These are phyloP conservation scores for Myotis vivesi DNA, from an alignment of 2,797 vertebrate genomes.

Conservation along the genomic window DNA sequence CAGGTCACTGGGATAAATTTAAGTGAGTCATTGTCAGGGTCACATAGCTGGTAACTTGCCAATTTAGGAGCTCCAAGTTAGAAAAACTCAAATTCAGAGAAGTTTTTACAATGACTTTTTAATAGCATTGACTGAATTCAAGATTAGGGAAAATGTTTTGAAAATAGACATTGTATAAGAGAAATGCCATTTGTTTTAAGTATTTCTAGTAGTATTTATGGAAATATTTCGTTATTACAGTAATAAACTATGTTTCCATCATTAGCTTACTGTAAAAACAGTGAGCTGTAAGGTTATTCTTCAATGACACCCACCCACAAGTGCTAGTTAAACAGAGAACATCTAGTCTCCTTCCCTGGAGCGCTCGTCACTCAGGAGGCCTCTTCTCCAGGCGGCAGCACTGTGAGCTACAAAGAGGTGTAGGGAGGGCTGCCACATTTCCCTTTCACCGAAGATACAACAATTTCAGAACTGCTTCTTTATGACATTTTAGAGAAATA, in stretches of 20 bases:
- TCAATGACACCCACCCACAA: not conserved
- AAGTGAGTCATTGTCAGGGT: not conserved
- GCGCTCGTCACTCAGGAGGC: not conserved
- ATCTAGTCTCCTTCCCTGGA: not conserved
- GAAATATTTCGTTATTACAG: not conserved
- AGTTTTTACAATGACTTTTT: not conserved
- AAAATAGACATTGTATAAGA: not conserved
- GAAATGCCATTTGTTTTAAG: not conserved
- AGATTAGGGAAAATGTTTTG: slow-evolving; percentile 17
- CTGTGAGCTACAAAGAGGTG: not conserved
- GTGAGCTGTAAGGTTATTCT: not conserved
- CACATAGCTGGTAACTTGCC: not conserved
- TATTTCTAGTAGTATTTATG: not conserved
- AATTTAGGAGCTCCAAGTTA: not conserved
- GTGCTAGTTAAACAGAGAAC: not conserved
- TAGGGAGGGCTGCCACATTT: not conserved
- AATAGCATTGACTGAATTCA: not conserved
- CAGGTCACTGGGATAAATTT: not conserved
- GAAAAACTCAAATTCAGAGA: not conserved
- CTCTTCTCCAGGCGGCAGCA: not conserved
- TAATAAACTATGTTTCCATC: not conserved
- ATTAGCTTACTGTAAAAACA: not conserved
- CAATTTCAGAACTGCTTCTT: not conserved
- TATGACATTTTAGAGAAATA: not conserved
- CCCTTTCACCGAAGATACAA: not conserved